Evolutionary conservation across 2,888 invertebrate species (phyloP).

Genomic region (Nomada ferruginata): DNA sequence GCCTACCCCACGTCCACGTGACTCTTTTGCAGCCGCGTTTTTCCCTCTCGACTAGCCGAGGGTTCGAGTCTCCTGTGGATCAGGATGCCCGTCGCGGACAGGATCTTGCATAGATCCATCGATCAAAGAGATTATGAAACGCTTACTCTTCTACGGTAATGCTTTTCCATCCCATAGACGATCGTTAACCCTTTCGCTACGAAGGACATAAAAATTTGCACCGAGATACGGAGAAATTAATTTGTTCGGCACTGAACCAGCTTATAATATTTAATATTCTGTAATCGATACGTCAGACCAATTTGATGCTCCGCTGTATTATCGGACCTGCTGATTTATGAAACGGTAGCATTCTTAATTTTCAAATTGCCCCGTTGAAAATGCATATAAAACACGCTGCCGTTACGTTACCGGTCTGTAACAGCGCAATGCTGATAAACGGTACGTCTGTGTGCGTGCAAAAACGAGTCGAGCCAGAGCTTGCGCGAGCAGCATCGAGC

Average conservation of each 20-base stretch:
- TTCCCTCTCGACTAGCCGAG: not conserved
- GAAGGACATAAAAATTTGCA: too few relatives aligned
- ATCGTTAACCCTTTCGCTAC: conserved; percentile 27
- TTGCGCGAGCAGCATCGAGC: not conserved
- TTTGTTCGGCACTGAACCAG: too few relatives aligned
- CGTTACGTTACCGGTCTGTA: conserved; percentile 18
- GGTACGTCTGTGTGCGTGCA: not conserved
- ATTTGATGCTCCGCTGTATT: too few relatives aligned
- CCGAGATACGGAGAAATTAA: too few relatives aligned
- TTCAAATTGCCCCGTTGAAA: too few relatives aligned
- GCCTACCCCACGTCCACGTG: conserved; percentile 31
- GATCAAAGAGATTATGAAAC: conserved; percentile 55
- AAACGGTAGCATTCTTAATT: too few relatives aligned
- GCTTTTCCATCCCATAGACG: conserved; percentile 31
- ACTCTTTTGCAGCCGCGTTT: conserved; percentile 28
- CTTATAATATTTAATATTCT: too few relatives aligned
- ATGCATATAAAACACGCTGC: not conserved
- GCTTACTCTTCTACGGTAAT: not conserved
- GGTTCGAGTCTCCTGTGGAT: conserved; percentile 34
- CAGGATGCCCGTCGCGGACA: conserved; percentile 28
- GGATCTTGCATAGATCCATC: conserved; percentile 34
- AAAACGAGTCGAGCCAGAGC: not conserved
- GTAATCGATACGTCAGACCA: too few relatives aligned
- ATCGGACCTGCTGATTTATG: too few relatives aligned
- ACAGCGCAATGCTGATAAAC: not conserved